phyloP scores from a whole-genome alignment of 2,113 vertebrate genomes.

The Pelobates fuscus region DNA sequence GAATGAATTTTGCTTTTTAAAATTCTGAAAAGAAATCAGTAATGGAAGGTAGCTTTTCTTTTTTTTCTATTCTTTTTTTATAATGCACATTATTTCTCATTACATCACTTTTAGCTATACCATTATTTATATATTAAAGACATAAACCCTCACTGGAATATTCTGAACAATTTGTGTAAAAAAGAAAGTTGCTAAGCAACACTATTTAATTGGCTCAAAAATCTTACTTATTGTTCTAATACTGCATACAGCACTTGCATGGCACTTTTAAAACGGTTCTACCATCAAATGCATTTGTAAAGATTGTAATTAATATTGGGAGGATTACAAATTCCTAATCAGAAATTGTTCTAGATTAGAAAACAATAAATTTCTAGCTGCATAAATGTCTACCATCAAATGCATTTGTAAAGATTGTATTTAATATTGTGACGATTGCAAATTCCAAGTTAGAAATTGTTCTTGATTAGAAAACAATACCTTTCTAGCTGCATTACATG shows the following conservation, averaged over 20 bases:
- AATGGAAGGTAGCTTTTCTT: too few relatives aligned
- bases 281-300: neutral
- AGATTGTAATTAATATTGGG: neutral
- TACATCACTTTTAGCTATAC: neutral
- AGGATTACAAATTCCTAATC: neutral
- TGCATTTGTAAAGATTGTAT: neutral
- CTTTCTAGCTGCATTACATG: too few relatives aligned
- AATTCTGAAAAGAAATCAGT: too few relatives aligned
- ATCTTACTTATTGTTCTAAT: neutral
- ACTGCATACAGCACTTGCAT: neutral
- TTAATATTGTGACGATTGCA: neutral
- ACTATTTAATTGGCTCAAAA: conserved; percentile 9
- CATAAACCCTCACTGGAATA: conserved; percentile 29
- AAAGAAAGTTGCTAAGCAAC: conserved; percentile 41
- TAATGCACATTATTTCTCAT: too few relatives aligned
- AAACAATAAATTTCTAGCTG: neutral
- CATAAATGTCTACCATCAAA: neutral
- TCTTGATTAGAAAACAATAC: neutral
- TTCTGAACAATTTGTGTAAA: conserved; percentile 31
- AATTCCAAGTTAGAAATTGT: neutral
- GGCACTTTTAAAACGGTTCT: neutral
- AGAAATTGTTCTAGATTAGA: neutral
- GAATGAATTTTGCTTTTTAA: too few relatives aligned
- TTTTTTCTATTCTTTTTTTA: too few relatives aligned
- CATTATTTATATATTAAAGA: conserved; percentile 1